A percentile compares a stretch with the other conserved stretches of the same genome.
These are phyloP conservation scores for Chrysogorgia sp. DNA, from an alignment of 92 coral and sea anemone genomes.

Conservation along the genomic window DNA sequence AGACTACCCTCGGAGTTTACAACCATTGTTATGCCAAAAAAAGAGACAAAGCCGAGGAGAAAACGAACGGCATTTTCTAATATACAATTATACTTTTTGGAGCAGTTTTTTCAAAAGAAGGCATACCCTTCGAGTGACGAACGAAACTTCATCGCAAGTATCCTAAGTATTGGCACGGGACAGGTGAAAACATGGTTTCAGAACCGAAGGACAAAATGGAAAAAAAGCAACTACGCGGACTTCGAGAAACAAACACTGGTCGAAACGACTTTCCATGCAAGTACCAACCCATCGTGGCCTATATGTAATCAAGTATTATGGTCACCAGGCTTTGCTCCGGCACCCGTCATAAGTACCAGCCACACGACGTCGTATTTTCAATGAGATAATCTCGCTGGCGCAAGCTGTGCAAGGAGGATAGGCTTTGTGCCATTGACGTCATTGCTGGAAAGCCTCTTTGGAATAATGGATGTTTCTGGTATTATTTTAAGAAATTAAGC, in stretches of 20 bases:
- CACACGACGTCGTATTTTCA: not conserved
- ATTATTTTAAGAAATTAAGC: not conserved
- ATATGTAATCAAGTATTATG: not conserved
- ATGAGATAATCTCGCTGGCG: not conserved
- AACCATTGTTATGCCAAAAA: slow-evolving; percentile 36
- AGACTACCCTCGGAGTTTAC: slow-evolving; percentile 27
- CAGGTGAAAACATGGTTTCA: slow-evolving; percentile 46
- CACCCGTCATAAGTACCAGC: not conserved
- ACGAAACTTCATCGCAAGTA: slow-evolving; percentile 35
- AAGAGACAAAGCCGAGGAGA: slow-evolving; percentile 29
- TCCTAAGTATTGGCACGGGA: slow-evolving; percentile 35
- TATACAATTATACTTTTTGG: slow-evolving; percentile 36
- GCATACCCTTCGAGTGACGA: slow-evolving; percentile 42
- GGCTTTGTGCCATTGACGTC: not conserved
- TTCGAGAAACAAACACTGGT: slow-evolving; percentile 5
- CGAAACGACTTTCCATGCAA: not conserved
- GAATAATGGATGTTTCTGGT: not conserved
- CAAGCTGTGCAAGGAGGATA: not conserved
- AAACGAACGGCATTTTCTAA: slow-evolving; percentile 43
- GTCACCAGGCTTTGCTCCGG: not conserved
- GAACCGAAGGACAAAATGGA: slow-evolving; percentile 36
- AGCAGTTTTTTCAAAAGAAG: slow-evolving; percentile 46
- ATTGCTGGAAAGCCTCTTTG: not conserved
- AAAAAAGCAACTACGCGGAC: slow-evolving; percentile 11
- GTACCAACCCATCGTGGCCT: not conserved